These are phyloP conservation scores for Saguinus imperator DNA, from an alignment of 2,113 vertebrate genomes.

Conservation along the genomic window DNA sequence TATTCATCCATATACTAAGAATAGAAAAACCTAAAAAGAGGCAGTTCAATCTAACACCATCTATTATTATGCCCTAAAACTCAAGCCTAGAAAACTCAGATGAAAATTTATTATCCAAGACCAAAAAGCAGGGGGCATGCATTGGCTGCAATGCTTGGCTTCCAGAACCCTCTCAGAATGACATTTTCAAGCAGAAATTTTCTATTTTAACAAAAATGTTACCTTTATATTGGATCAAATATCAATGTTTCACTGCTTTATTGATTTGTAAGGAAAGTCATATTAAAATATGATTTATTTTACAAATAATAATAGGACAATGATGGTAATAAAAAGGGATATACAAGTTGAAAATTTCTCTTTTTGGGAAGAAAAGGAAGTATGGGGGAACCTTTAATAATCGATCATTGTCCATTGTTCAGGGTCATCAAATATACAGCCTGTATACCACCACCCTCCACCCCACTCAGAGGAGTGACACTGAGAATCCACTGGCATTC, in stretches of 20 bases:
- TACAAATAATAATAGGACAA: background rate
- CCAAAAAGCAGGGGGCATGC: background rate
- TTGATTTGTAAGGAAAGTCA: background rate
- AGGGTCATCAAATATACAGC: fast-evolving
- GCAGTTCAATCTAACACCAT: slow-evolving; percentile 57
- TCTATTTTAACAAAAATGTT: background rate
- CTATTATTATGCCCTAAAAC: slow-evolving; percentile 60
- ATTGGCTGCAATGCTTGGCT: background rate
- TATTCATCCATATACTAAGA: slow-evolving; percentile 59
- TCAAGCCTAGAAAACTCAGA: slow-evolving; percentile 59
- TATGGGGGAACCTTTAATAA: background rate
- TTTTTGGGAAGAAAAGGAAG: background rate
- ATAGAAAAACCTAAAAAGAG: slow-evolving; percentile 62
- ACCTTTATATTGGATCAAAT: slow-evolving; percentile 2
- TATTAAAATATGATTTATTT: slow-evolving; percentile 8
- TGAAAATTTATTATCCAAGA: slow-evolving; percentile 63
- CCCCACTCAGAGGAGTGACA: background rate
- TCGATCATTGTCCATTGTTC: background rate
- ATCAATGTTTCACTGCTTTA: background rate
- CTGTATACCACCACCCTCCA: background rate
- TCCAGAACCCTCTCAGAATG: background rate
- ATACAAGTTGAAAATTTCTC: background rate
- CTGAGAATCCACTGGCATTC: background rate
- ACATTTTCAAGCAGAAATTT: background rate
- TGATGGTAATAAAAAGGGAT: background rate